These are phyloP conservation scores for Microplitis deprimator DNA, from an alignment of 2,888 invertebrate genomes.

Conservation along the genomic window DNA sequence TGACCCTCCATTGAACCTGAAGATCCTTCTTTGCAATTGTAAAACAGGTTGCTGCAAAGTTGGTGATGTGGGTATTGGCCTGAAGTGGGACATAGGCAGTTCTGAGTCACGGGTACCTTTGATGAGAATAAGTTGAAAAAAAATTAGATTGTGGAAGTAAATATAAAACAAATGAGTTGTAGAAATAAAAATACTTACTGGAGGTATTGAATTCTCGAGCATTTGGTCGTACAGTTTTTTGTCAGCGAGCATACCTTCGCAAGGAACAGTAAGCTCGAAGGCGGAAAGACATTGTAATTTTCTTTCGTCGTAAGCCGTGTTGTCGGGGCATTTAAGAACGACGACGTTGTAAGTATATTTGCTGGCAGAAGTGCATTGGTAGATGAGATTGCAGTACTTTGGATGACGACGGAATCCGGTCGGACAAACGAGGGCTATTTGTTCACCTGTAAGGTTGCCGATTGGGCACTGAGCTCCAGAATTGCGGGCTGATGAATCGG, in stretches of 20 bases:
- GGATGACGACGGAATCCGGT: constrained; percentile 86
- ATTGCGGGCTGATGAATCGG: not conserved
- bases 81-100: constrained; percentile 75
- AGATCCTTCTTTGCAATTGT: constrained; percentile 76
- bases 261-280: constrained; percentile 73
- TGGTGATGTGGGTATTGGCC: constrained; percentile 80
- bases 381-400: constrained; percentile 84
- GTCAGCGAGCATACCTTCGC: constrained; percentile 74
- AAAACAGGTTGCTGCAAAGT: constrained; percentile 78
- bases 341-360: constrained; percentile 79
- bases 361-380: constrained; percentile 81
- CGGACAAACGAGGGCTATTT: constrained; percentile 83
- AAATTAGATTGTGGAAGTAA: constrained; percentile 59
- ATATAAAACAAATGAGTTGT: too few species aligned
- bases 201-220: constrained; percentile 73
- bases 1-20: constrained; percentile 75
- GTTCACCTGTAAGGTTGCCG: constrained; percentile 75
- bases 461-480: constrained; percentile 40
- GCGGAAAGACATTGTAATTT: constrained; percentile 80
- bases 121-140: constrained; percentile 56
- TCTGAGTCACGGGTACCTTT: constrained; percentile 76
- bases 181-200: constrained; percentile 71
- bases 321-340: constrained; percentile 82
- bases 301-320: constrained; percentile 80
- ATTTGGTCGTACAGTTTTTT: constrained; percentile 73